Conservation (phyloP, 2,888 invertebrate species). For the Xanthia togata region DNA sequence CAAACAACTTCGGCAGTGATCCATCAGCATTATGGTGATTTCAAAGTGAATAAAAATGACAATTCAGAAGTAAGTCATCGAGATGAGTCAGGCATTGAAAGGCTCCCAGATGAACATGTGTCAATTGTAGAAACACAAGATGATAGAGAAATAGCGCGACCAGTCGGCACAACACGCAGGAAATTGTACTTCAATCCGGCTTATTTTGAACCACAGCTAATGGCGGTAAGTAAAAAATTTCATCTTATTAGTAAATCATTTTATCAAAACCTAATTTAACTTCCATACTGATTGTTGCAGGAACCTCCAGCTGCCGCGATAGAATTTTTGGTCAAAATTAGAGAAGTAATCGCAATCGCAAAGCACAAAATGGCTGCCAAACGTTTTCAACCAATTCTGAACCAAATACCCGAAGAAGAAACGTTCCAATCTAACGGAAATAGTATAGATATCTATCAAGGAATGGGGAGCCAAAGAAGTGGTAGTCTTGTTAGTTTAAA, state of each 20-base stretch:
- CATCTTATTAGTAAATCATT: not conserved
- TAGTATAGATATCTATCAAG: slow-evolving; percentile 86
- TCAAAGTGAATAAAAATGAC: slow-evolving; percentile 78
- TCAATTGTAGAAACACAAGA: slow-evolving; percentile 95
- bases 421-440: slow-evolving; percentile 86
- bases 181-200: slow-evolving; percentile 97
- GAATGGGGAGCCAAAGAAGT: slow-evolving; percentile 88
- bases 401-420: slow-evolving; percentile 96
- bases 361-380: slow-evolving; percentile 96
- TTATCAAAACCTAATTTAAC: slow-evolving; percentile 5
- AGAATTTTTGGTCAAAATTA: slow-evolving; percentile 96
- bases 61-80: slow-evolving; percentile 83
- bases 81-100: slow-evolving; percentile 92
- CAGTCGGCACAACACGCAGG: slow-evolving; percentile 93
- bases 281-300: slow-evolving; percentile 81
- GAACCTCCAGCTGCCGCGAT: slow-evolving; percentile 97
- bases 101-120: slow-evolving; percentile 95
- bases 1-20: slow-evolving; percentile 93
- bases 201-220: slow-evolving; percentile 96
- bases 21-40: slow-evolving; percentile 90
- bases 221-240: slow-evolving; percentile 92
- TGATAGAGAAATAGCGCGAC: slow-evolving; percentile 92
- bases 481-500: slow-evolving; percentile 91
- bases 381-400: slow-evolving; percentile 94
- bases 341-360: slow-evolving; percentile 97